Conservation (phyloP, 1,140 invertebrate genomes). For the Cardiocondyla obscurior region DNA sequence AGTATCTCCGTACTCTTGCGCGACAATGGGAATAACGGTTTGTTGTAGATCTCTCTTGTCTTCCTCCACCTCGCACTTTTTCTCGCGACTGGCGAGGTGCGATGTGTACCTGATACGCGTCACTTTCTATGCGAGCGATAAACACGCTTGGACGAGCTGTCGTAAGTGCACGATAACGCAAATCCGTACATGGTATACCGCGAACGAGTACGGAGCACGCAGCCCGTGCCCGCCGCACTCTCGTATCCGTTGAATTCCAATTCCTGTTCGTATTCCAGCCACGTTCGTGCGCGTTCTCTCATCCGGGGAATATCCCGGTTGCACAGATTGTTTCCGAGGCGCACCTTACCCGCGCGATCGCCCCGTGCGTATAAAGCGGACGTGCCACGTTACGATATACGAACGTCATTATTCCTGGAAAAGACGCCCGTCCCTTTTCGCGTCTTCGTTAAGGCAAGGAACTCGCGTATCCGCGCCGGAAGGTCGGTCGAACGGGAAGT, state of each 20-base stretch:
- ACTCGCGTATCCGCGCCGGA: conserved; percentile 53
- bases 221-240: conserved; percentile 8
- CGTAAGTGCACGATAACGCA: conserved; percentile 72
- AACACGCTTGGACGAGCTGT: conserved; percentile 32
- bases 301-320: conserved; percentile 53
- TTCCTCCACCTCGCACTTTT: background rate
- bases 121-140: conserved; percentile 28
- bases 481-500: conserved; percentile 23
- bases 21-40: conserved; percentile 35
- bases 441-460: conserved; percentile 57
- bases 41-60: conserved; percentile 24
- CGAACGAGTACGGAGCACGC: background rate
- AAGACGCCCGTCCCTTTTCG: conserved; percentile 24
- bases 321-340: conserved; percentile 69
- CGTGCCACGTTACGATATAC: conserved; percentile 41
- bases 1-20: conserved; percentile 14
- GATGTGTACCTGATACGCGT: conserved; percentile 42
- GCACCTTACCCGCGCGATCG: conserved; percentile 38
- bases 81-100: conserved; percentile 45
- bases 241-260: conserved; percentile 66
- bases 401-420: conserved; percentile 48
- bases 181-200: conserved; percentile 72
- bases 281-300: conserved; percentile 60
- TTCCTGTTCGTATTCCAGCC: conserved; percentile 75
- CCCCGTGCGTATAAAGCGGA: conserved; percentile 36